Evolutionary conservation across 1,140 invertebrate species (phyloP).

Genomic region (Rhynchophorus ferrugineus): DNA sequence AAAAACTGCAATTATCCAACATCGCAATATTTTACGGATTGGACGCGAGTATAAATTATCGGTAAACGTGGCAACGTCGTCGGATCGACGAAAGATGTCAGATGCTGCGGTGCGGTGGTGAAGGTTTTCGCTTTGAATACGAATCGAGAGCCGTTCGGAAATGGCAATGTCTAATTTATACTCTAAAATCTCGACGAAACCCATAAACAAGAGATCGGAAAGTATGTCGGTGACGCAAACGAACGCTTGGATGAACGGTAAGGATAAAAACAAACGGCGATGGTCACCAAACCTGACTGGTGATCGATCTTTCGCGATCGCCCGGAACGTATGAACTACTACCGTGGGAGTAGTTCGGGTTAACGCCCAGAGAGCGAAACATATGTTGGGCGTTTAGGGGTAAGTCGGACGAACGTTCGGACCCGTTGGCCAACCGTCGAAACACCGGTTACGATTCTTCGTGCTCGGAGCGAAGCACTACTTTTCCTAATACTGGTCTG

Average conservation of each 20-base stretch:
- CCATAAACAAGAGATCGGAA: slow-evolving; percentile 57
- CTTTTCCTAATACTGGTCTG: neutral
- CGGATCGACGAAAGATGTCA: slow-evolving; percentile 24
- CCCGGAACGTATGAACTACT: neutral
- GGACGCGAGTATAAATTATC: too few species aligned
- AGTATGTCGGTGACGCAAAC: slow-evolving; percentile 70
- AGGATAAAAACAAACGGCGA: slow-evolving; percentile 35
- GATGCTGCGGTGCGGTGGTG: slow-evolving; percentile 11
- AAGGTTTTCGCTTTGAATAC: slow-evolving; percentile 5
- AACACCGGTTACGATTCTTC: neutral
- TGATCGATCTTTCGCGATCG: too few species aligned
- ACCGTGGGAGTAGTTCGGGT: neutral
- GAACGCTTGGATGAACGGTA: slow-evolving; percentile 77
- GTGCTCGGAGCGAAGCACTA: too few species aligned
- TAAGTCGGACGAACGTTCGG: neutral
- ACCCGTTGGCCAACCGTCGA: neutral
- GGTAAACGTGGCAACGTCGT: too few species aligned
- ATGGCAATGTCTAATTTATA: slow-evolving; percentile 68
- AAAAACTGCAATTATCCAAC: too few species aligned
- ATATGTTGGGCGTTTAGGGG: slow-evolving; percentile 3
- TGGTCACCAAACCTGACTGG: neutral
- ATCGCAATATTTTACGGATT: too few species aligned
- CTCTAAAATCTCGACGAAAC: slow-evolving; percentile 63
- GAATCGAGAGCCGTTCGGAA: slow-evolving; percentile 9
- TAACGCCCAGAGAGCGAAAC: slow-evolving; percentile 4